Evolutionary conservation across 2,113 vertebrate genomes (phyloP).

Genomic region (Galemys pyrenaicus): DNA sequence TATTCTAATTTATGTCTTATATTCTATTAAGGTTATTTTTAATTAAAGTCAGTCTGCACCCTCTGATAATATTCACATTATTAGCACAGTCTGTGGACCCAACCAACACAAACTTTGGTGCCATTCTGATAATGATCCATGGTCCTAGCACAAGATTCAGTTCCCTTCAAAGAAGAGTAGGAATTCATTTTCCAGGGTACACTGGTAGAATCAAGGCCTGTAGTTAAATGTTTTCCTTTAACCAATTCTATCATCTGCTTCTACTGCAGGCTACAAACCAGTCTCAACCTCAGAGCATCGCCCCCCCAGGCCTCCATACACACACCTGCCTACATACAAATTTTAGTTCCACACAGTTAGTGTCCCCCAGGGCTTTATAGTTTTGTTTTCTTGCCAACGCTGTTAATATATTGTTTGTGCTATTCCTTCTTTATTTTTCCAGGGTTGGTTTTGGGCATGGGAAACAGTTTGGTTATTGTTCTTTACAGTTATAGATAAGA

Average conservation of each 20-base stretch:
- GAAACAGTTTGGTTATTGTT: neutral
- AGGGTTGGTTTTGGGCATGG: neutral
- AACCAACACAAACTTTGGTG: neutral
- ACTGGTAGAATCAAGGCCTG: neutral
- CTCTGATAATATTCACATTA: neutral
- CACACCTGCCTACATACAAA: neutral
- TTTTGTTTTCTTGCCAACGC: neutral
- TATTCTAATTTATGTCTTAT: neutral
- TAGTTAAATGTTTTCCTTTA: neutral
- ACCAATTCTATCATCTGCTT: neutral
- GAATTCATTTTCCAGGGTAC: neutral
- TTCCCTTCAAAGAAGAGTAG: neutral
- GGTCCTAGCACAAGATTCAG: neutral
- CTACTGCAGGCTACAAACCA: neutral
- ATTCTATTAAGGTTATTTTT: neutral
- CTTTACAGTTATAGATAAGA: neutral
- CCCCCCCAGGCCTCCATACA: no score
- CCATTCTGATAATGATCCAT: neutral
- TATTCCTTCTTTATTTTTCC: neutral
- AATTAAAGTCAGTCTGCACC: neutral
- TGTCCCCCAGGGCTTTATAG: neutral
- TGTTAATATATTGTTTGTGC: neutral
- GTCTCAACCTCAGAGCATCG: neutral
- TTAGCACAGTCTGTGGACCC: neutral
- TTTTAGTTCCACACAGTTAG: neutral